These are phyloP conservation scores for Caenorhabditis sinica DNA, from an alignment of 2,888 invertebrate species.

Conservation along the genomic window DNA sequence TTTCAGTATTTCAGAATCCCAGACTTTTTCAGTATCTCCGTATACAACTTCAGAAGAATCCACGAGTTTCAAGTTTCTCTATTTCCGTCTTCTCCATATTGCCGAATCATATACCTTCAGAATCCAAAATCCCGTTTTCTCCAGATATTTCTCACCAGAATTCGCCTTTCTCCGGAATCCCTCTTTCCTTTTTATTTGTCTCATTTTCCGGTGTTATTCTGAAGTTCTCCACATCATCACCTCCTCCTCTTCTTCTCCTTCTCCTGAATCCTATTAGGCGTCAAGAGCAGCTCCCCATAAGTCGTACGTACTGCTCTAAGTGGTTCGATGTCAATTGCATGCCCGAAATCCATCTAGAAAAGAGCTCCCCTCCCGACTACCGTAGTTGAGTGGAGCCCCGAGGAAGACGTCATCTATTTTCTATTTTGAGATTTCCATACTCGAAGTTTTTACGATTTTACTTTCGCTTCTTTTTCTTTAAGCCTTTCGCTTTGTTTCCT, in stretches of 20 bases:
- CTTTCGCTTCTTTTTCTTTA: background rate
- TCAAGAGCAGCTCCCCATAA: conserved; percentile 60
- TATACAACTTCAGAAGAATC: too few relatives aligned
- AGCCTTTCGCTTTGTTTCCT: background rate
- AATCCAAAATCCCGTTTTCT: too few relatives aligned
- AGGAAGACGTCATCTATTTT: conserved; percentile 52
- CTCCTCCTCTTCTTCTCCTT: background rate
- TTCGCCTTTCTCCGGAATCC: background rate
- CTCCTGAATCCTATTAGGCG: conserved; percentile 63
- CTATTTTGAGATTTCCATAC: conserved; percentile 33
- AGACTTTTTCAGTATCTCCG: too few relatives aligned
- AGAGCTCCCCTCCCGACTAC: conserved; percentile 29
- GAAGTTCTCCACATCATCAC: background rate
- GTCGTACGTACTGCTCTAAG: conserved; percentile 35
- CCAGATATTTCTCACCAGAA: too few relatives aligned
- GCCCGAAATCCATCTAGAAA: conserved; percentile 30
- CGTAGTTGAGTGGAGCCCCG: conserved; percentile 36
- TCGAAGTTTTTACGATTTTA: conserved; percentile 12
- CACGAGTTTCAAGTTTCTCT: too few relatives aligned
- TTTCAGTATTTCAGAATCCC: too few relatives aligned
- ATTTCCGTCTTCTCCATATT: too few relatives aligned
- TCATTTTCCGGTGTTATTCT: background rate
- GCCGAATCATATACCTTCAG: too few relatives aligned
- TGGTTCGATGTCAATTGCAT: conserved; percentile 67
- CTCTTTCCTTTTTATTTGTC: background rate